phyloP scores from a whole-genome alignment of 2,113 vertebrate species.

The Lepidothrix coronata region DNA sequence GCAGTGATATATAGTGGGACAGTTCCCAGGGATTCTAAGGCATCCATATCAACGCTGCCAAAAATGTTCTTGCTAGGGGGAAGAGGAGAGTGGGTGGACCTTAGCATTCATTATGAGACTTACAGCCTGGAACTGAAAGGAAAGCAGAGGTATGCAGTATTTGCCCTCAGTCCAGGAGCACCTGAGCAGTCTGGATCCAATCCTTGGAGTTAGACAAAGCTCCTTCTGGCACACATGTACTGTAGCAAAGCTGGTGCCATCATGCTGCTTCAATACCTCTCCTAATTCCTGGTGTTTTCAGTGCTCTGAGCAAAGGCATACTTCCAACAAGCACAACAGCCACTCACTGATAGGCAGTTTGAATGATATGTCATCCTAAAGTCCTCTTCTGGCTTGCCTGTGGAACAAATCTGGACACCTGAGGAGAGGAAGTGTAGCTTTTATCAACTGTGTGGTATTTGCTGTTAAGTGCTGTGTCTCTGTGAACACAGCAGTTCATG shows the following conservation, averaged over 20 bases:
- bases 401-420: neutral
- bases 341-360: neutral
- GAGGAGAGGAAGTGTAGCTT: rapidly evolving
- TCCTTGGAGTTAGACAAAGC: neutral
- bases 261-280: rapidly evolving
- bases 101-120: neutral
- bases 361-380: neutral
- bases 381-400: neutral
- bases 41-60: neutral
- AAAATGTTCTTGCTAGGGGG: neutral
- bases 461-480: rapidly evolving
- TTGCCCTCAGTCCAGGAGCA: neutral
- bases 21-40: neutral
- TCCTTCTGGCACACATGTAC: neutral
- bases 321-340: rapidly evolving
- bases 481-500: neutral
- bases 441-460: neutral
- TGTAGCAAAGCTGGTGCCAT: rapidly evolving
- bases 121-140: neutral
- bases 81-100: neutral
- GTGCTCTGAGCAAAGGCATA: neutral
- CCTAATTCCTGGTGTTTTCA: neutral
- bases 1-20: neutral
- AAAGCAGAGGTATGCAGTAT: neutral
- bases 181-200: neutral